These are phyloP conservation scores for Ptychoptera contaminata DNA, from an alignment of 2,888 invertebrate genomes.

Conservation along the genomic window DNA sequence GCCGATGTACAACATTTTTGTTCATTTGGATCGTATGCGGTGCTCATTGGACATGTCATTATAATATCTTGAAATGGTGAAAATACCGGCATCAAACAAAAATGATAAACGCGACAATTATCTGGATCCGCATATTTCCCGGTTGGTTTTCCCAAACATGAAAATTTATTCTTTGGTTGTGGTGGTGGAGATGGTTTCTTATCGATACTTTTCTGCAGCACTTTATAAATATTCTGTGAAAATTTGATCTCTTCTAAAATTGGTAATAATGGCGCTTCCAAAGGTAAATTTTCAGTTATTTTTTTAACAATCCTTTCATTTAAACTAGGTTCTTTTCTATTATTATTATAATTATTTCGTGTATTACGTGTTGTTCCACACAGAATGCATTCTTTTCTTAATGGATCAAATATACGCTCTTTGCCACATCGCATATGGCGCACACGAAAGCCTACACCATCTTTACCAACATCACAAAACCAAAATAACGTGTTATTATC, in stretches of 20 bases:
- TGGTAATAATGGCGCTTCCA: too few species aligned
- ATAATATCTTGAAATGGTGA: conserved; percentile 10
- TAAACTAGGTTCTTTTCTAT: neutral
- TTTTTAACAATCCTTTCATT: neutral
- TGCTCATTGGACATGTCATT: conserved; percentile 10
- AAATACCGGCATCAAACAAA: conserved; percentile 10
- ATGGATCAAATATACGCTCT: conserved; percentile 10
- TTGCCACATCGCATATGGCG: conserved; percentile 13
- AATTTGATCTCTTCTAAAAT: too few species aligned
- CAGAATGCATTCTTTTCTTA: conserved; percentile 11
- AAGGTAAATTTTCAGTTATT: neutral
- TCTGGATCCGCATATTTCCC: conserved; percentile 12
- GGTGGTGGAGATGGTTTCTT: neutral
- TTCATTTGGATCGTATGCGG: conserved; percentile 10
- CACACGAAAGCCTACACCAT: conserved; percentile 10
- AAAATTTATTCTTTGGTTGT: neutral
- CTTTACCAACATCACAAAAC: conserved; percentile 13
- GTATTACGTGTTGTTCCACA: conserved; percentile 9
- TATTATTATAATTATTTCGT: neutral
- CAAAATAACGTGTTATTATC: conserved; percentile 12
- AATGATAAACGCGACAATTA: conserved; percentile 12
- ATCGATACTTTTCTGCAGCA: neutral
- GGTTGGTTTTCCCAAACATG: conserved; percentile 6
- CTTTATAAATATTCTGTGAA: neutral
- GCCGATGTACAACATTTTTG: conserved; percentile 10